These are phyloP conservation scores for Clarias platycephalus DNA, from an alignment of 2,797 vertebrate genomes.

Conservation along the genomic window DNA sequence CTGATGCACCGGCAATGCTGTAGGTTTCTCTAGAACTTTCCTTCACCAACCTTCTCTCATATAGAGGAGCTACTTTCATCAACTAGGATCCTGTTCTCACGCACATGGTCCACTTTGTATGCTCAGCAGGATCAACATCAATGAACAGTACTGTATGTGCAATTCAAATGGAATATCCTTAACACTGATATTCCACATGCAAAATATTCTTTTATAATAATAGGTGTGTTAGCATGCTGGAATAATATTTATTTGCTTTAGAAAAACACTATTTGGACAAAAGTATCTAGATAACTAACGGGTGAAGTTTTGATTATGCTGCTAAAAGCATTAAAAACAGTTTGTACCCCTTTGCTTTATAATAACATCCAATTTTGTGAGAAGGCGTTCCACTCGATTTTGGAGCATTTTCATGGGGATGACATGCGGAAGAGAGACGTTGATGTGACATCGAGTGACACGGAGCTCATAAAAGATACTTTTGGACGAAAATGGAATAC, in stretches of 20 bases:
- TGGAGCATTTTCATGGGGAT: not conserved
- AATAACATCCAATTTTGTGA: not conserved
- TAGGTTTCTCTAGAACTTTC: constrained; percentile 27
- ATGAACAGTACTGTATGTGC: not conserved
- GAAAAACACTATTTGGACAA: not conserved
- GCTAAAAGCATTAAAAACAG: not conserved
- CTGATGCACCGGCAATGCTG: constrained; percentile 35
- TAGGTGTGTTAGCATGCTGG: not conserved
- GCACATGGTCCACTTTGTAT: not conserved
- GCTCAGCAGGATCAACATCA: not conserved
- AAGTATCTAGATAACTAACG: not conserved
- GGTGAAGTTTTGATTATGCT: not conserved
- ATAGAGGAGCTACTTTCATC: not conserved
- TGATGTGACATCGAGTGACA: no score
- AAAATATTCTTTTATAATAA: not conserved
- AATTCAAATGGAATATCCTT: not conserved
- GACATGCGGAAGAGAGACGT: no score
- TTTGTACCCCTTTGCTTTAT: not conserved
- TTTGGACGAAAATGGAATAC: no score
- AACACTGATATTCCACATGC: not conserved
- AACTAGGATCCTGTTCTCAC: not conserved
- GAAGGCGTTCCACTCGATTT: not conserved
- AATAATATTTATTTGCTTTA: not conserved
- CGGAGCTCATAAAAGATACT: no score
- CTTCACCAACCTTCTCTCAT: constrained; percentile 19